These are phyloP conservation scores for Clarias magur DNA, from an alignment of 2,113 vertebrate species.

Conservation along the genomic window DNA sequence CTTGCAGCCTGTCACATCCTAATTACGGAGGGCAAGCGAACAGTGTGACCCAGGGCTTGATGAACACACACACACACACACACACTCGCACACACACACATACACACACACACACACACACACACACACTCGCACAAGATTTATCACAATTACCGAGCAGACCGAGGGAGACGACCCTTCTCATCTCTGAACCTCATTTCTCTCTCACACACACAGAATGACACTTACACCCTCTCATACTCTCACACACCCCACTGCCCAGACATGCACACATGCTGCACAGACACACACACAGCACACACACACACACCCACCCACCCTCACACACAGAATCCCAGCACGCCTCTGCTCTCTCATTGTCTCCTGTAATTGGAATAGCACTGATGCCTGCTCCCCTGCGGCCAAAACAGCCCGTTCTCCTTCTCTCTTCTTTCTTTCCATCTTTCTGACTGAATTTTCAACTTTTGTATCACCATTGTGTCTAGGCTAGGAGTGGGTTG, in stretches of 20 bases:
- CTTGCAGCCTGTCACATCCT: slow-evolving; percentile 44
- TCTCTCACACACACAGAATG: slow-evolving; percentile 43
- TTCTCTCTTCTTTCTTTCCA: slow-evolving; percentile 13
- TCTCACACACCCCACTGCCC: slow-evolving; percentile 26
- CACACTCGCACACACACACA: slow-evolving; percentile 5
- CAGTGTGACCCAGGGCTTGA: slow-evolving; percentile 37
- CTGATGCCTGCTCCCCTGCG: slow-evolving; percentile 47
- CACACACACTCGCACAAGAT: slow-evolving; percentile 3
- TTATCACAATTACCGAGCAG: slow-evolving; percentile 33
- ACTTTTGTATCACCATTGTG: not conserved
- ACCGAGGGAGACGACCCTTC: slow-evolving; percentile 21
- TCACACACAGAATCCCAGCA: slow-evolving; percentile 40
- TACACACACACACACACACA: not conserved
- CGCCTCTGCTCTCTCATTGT: slow-evolving; percentile 49
- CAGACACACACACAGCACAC: slow-evolving; percentile 35
- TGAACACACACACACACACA: slow-evolving; percentile 16
- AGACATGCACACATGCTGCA: slow-evolving; percentile 5
- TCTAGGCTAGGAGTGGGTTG: not conserved
- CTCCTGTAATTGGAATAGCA: slow-evolving; percentile 55
- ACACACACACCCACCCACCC: slow-evolving; percentile 33
- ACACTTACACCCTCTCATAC: slow-evolving; percentile 34
- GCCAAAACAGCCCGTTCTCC: slow-evolving; percentile 39
- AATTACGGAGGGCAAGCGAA: slow-evolving; percentile 43
- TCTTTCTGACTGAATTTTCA: not conserved
- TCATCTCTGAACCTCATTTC: slow-evolving; percentile 40